These are phyloP conservation scores for Meles meles DNA, from an alignment of 2,113 vertebrate genomes.

Conservation along the genomic window DNA sequence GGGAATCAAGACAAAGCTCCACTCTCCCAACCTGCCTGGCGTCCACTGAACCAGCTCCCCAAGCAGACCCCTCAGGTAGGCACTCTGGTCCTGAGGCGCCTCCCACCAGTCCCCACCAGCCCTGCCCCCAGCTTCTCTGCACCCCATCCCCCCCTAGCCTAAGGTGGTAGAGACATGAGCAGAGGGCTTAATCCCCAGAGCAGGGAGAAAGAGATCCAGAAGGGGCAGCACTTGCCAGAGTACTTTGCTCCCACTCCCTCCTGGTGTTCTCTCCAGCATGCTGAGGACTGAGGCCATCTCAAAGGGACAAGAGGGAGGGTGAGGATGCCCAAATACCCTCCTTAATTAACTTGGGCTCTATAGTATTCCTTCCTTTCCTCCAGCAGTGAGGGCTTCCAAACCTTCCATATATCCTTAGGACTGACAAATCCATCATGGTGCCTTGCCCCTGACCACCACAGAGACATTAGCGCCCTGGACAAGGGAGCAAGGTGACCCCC, in stretches of 20 bases:
- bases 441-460: neutral
- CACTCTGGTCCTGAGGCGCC: neutral
- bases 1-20: neutral
- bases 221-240: neutral
- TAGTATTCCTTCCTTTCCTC: neutral
- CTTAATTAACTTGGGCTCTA: neutral
- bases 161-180: neutral
- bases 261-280: neutral
- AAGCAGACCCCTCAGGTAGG: neutral
- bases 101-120: neutral
- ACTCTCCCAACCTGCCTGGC: neutral
- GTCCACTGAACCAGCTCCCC: neutral
- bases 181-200: neutral
- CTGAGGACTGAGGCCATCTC: neutral
- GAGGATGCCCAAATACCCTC: neutral
- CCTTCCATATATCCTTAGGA: neutral
- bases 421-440: neutral
- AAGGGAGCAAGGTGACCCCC: neutral
- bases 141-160: neutral
- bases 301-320: neutral
- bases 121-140: neutral
- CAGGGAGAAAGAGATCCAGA: neutral
- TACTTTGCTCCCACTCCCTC: neutral
- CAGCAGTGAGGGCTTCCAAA: neutral
- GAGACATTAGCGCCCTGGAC: neutral